Evolutionary conservation across 2,113 vertebrate genomes (phyloP).

Genomic region (human): GRCh38 chr6:67012501-67013000

Average conservation of each 20-base stretch:
- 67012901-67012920: slow-evolving; percentile 27
- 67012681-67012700: not conserved
- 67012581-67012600: not conserved
- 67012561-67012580: not conserved
- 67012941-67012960: slow-evolving; percentile 46
- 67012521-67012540: not conserved
- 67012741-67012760: not conserved
- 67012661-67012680: not conserved
- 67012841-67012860: slow-evolving; percentile 7
- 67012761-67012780: not conserved
- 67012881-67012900: slow-evolving; percentile 55
- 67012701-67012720: not conserved
- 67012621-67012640: not conserved
- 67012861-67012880: slow-evolving; percentile 49
- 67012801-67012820: not conserved
- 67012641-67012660: not conserved
- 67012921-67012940: slow-evolving; percentile 6
- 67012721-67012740: not conserved
- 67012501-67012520: not conserved
- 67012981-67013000: too few species aligned
- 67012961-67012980: too few species aligned
- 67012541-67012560: not conserved
- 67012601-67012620: not conserved
- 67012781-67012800: not conserved
- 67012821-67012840: slow-evolving; percentile 38